Percentiles rank a stretch among this genome's conserved stretches.
These are phyloP conservation scores for Amblyteles armatorius DNA, from an alignment of 2,888 invertebrate species.

Conservation along the genomic window DNA sequence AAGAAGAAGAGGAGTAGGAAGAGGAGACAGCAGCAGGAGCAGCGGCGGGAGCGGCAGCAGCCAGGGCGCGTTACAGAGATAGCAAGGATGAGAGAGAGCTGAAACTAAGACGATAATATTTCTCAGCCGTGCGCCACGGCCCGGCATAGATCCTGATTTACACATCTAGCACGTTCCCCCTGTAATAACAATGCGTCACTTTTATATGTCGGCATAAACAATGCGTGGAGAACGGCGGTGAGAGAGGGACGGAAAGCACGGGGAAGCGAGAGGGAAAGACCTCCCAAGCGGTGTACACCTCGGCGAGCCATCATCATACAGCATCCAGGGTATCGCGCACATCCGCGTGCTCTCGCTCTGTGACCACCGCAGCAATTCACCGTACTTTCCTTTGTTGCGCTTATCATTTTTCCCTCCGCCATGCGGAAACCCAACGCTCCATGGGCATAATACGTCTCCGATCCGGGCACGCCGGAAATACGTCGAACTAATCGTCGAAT, in stretches of 20 bases:
- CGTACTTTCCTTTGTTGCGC: constrained; percentile 51
- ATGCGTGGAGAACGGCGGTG: constrained; percentile 66
- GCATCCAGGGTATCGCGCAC: constrained; percentile 26
- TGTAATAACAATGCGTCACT: constrained; percentile 81
- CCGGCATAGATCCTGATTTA: constrained; percentile 80
- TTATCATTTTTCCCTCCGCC: constrained; percentile 33
- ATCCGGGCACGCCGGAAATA: constrained; percentile 1
- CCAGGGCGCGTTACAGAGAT: constrained; percentile 65
- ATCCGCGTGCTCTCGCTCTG: constrained; percentile 12
- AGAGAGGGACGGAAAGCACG: constrained; percentile 3
- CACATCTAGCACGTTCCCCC: constrained; percentile 78
- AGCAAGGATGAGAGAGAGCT: constrained; percentile 64
- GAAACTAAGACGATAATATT: constrained; percentile 78
- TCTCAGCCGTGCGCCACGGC: constrained; percentile 73
- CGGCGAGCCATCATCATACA: background rate
- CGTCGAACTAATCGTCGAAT: constrained; percentile 51
- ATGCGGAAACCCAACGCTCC: constrained; percentile 23
- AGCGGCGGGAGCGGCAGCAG: constrained; percentile 36
- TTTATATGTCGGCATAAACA: constrained; percentile 80
- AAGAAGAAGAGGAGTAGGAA: constrained; percentile 3
- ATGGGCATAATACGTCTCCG: constrained; percentile 27
- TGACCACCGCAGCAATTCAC: constrained; percentile 40
- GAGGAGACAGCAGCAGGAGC: background rate
- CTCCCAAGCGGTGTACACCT: constrained; percentile 62
- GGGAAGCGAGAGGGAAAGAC: constrained; percentile 57